Evolutionary conservation across 2,113 vertebrate genomes (phyloP).

Genomic region (Gymnocephalus cernua): DNA sequence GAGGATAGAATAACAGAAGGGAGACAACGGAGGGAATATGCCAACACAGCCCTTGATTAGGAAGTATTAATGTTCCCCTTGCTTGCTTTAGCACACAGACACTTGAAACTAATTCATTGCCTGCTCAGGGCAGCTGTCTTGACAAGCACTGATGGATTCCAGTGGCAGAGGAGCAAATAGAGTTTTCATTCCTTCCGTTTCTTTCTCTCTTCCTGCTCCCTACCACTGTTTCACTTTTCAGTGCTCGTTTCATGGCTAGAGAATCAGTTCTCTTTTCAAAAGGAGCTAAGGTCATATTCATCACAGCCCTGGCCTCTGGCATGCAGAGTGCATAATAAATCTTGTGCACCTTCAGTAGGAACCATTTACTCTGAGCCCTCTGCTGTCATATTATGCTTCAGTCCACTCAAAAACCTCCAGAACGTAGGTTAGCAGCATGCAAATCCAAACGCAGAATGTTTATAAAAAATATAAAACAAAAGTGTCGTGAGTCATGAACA

Average conservation of each 20-base stretch:
- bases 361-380: slow-evolving; percentile 54
- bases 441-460: slow-evolving; percentile 49
- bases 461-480: slow-evolving; percentile 49
- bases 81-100: slow-evolving; percentile 78
- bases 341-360: slow-evolving; percentile 57
- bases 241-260: slow-evolving; percentile 67
- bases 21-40: slow-evolving; percentile 70
- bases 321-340: slow-evolving; percentile 67
- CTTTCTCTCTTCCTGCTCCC: slow-evolving; percentile 54
- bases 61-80: slow-evolving; percentile 78
- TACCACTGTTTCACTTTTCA: slow-evolving; percentile 70
- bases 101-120: slow-evolving; percentile 82
- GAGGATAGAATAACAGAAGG: slow-evolving; percentile 62
- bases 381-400: slow-evolving; percentile 62
- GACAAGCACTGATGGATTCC: slow-evolving; percentile 80
- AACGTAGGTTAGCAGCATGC: slow-evolving; percentile 50
- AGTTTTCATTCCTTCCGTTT: slow-evolving; percentile 68
- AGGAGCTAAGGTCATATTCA: slow-evolving; percentile 69
- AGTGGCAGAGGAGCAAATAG: slow-evolving; percentile 75
- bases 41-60: slow-evolving; percentile 77
- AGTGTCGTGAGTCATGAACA: slow-evolving; percentile 34
- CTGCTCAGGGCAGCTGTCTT: slow-evolving; percentile 75
- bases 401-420: slow-evolving; percentile 50
- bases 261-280: slow-evolving; percentile 69
- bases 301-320: slow-evolving; percentile 62